Percentiles rank a stretch among this genome's conserved stretches.
Evolutionary conservation across 2,113 vertebrate species (phyloP).

Genomic region (Mastomys coucha): DNA sequence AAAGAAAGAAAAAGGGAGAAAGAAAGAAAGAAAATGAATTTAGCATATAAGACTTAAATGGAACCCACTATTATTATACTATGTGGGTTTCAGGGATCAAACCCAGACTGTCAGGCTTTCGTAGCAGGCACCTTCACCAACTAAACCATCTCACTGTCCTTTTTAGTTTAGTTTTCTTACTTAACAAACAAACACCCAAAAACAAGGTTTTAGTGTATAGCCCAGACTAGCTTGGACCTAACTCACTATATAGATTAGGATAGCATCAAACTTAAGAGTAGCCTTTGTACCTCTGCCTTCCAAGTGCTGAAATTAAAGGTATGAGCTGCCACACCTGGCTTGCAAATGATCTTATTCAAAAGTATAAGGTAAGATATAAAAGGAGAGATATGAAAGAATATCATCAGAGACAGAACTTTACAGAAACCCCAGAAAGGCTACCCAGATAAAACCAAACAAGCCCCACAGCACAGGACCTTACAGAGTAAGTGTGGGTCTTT

Average conservation of each 20-base stretch:
- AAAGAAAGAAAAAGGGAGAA: too few species aligned
- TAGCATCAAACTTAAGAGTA: not conserved
- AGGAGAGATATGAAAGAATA: conserved; percentile 18
- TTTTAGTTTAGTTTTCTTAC: not conserved
- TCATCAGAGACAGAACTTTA: conserved; percentile 18
- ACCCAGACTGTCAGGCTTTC: not conserved
- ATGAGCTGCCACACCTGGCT: not conserved
- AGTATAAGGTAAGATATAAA: not conserved
- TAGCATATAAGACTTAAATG: conserved; percentile 21
- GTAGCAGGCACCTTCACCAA: not conserved
- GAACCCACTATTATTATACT: not conserved
- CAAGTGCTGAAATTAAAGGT: not conserved
- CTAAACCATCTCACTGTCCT: not conserved
- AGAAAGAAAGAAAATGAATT: too few species aligned
- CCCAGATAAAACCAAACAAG: not conserved
- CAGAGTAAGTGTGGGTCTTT: conserved; percentile 19
- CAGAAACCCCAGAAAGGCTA: not conserved
- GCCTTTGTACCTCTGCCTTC: not conserved
- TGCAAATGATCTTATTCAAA: not conserved
- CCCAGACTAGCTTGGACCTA: not conserved
- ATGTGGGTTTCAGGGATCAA: not conserved
- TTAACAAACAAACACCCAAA: not conserved
- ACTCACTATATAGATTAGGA: not conserved
- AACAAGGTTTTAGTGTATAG: not conserved
- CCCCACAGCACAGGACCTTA: not conserved